A percentile compares a stretch with the other conserved stretches of the same genome.
Evolutionary conservation across 2,797 vertebrate genomes (phyloP).

Genomic region (Poeciliopsis infans): DNA sequence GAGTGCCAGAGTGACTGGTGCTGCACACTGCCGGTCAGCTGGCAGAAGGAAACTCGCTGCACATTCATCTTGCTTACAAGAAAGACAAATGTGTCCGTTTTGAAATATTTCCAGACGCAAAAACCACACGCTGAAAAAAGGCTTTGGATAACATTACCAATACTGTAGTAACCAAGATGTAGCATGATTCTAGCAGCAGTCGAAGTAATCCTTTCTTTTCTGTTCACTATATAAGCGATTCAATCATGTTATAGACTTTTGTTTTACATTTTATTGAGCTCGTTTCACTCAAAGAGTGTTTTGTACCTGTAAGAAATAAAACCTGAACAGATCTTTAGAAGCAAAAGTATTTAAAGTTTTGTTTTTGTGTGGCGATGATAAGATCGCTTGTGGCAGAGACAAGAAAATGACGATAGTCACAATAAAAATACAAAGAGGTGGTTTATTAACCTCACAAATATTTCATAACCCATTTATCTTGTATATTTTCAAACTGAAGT

Average conservation of each 20-base stretch:
- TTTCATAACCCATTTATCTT: background rate
- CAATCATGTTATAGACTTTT: background rate
- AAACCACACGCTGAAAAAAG: background rate
- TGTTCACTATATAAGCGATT: background rate
- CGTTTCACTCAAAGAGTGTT: background rate
- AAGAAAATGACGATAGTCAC: background rate
- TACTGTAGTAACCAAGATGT: background rate
- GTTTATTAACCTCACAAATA: background rate
- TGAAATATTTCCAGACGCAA: background rate
- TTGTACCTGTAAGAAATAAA: background rate
- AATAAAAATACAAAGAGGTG: background rate
- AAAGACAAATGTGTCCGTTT: background rate
- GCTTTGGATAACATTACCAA: background rate
- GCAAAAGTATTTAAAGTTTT: background rate
- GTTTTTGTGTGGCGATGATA: background rate
- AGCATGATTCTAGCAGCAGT: background rate
- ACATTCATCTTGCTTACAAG: background rate
- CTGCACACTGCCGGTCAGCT: background rate
- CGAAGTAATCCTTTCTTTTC: background rate
- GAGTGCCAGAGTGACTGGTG: background rate
- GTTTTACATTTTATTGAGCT: background rate
- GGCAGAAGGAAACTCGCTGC: background rate
- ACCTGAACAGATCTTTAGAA: background rate
- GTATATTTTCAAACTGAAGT: background rate
- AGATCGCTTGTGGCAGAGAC: background rate